Evolutionary conservation across 2,113 vertebrate genomes (phyloP), one percentile per base, ranked within the genome.

Genomic region (Nanorana parkeri): DNA sequence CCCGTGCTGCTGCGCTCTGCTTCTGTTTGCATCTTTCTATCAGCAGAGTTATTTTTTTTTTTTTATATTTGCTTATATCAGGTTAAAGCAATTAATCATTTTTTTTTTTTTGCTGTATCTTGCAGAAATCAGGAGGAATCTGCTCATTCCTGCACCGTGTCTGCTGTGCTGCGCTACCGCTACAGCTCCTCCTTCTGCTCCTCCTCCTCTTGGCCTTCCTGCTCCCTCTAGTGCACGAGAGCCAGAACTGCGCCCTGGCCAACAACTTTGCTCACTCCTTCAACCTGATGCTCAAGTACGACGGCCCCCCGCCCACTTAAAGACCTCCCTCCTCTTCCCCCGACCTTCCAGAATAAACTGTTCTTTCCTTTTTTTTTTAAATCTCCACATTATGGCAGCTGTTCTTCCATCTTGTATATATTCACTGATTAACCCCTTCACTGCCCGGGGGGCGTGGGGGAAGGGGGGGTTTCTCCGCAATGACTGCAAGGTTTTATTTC

Each of bases 251-350:
- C 90, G 86, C 93, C 0, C 90, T 95, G 69, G 88, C 94, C 91
- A 98, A 99, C 94, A 99, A 96, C 90, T 96, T 97, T 0, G 96
- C 96, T 74, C 92, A 93, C 10, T 99, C 97, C 83, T 98, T 99
- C 90, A 93, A 88, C 83, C 74, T 98, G 86, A 96, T 96, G 96
- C 94, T 99, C 24, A 95, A 92, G 84, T 93, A 98, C 0, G 20
- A 95, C 0, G 91, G 94, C 2, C 97, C 96, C 0, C 97, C 97
- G 0, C 97, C 96, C 55, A 99, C 95, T 19, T 98, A 94, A 88
- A 65, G 51, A 0, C 16, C 29, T 1, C 0, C 1, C 23, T 4
- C 5, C 32, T 36, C 32, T 36, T 7, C n/a, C 21, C 15, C 51
- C 3, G 11, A 0, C 29, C 0, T 17, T 4, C 0, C 23, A 0